phyloP scores from a whole-genome alignment of 2,888 invertebrate genomes.

The Adineta ricciae region DNA sequence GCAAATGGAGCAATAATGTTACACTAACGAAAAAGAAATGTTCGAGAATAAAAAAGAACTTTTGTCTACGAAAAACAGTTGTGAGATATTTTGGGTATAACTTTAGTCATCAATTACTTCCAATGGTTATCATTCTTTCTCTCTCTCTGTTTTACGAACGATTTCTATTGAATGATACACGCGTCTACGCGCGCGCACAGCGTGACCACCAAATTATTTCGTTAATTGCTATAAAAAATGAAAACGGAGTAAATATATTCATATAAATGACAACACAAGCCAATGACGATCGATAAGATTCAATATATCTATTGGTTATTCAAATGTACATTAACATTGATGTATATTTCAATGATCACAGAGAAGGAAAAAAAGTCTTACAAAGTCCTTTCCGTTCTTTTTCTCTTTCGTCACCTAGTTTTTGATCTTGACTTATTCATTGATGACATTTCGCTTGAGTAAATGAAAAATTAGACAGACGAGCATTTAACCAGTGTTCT shows the following conservation, averaged over 20 bases:
- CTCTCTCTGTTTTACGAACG: background rate
- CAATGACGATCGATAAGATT: constrained; percentile 12
- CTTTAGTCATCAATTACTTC: background rate
- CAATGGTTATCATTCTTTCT: background rate
- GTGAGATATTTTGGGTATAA: background rate
- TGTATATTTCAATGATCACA: background rate
- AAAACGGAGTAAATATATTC: background rate
- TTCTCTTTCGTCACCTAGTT: no score
- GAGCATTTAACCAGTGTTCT: background rate
- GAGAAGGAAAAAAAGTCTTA: background rate
- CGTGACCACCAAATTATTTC: background rate
- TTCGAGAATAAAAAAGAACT: background rate
- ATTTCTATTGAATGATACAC: background rate
- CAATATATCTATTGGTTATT: background rate
- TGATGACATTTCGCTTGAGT: background rate
- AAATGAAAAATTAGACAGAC: background rate
- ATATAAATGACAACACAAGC: background rate
- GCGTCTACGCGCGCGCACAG: background rate
- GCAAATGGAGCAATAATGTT: constrained; percentile 12
- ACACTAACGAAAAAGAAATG: background rate
- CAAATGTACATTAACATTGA: background rate
- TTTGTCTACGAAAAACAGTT: background rate
- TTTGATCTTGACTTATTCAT: background rate
- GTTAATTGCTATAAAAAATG: background rate
- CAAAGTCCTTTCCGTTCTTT: background rate